phyloP scores from a whole-genome alignment of 2,888 invertebrate species.

The Drosophila meridiana region DNA sequence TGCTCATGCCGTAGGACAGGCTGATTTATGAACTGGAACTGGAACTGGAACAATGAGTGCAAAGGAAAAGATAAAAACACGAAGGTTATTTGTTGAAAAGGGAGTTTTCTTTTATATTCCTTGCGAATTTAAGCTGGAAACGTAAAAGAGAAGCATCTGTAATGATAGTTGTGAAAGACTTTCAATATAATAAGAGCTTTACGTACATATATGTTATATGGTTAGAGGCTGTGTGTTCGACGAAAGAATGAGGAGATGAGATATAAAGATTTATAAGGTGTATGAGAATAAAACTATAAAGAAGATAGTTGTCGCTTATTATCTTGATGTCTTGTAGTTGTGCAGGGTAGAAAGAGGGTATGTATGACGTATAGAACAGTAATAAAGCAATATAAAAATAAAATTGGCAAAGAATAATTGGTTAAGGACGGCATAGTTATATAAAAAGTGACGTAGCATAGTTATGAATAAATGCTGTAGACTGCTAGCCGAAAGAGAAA shows the following conservation, averaged over 20 bases:
- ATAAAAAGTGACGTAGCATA: no score
- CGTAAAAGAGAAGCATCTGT: neutral
- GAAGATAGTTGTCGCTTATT: neutral
- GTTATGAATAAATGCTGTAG: no score
- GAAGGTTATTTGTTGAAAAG: neutral
- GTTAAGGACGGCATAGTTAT: no score
- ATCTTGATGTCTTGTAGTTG: neutral
- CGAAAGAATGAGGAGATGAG: neutral
- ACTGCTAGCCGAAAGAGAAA: neutral
- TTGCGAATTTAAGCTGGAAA: neutral
- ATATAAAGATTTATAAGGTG: neutral
- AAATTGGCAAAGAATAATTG: no score
- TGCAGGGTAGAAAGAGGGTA: neutral
- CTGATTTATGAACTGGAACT: conserved; percentile 51
- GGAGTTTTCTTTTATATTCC: neutral
- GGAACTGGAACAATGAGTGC: neutral
- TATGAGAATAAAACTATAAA: neutral
- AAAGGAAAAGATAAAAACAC: conserved; percentile 19
- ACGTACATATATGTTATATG: neutral
- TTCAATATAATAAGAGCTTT: neutral
- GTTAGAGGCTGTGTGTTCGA: neutral
- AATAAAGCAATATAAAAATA: no score
- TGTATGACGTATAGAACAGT: neutral
- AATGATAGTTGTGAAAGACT: neutral
- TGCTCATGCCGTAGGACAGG: conserved; percentile 24